Percentiles rank a stretch among this genome's conserved stretches.
phyloP scores from a whole-genome alignment of 2,888 invertebrate species.

The Adelognathus sp. region DNA sequence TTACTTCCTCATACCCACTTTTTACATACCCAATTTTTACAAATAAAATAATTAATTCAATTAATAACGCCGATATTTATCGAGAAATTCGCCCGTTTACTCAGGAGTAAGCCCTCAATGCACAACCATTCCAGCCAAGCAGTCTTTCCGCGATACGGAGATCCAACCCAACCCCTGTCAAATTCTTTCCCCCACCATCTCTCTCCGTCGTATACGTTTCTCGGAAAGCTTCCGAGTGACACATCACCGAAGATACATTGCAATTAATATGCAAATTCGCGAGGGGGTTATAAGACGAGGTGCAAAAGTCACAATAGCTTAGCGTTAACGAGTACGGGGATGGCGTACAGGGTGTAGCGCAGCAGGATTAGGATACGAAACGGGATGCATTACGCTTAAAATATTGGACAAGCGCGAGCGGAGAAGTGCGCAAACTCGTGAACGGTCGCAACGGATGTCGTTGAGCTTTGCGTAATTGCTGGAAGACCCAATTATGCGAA shows the following conservation, averaged over 20 bases:
- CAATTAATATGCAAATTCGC: constrained; percentile 5
- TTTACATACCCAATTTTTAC: no score
- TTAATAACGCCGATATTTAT: no score
- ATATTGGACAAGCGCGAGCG: constrained; percentile 46
- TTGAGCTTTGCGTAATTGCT: constrained; percentile 49
- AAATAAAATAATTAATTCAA: no score
- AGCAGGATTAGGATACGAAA: constrained; percentile 18
- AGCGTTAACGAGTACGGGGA: constrained; percentile 35
- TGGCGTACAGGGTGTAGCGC: constrained; percentile 30
- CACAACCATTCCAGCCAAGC: no score
- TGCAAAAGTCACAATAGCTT: constrained; percentile 10
- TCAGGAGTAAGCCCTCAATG: no score
- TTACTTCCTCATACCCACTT: no score
- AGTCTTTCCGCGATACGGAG: no score
- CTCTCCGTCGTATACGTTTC: no score
- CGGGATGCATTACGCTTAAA: constrained; percentile 37
- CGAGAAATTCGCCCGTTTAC: no score
- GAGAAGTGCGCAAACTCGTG: constrained; percentile 44
- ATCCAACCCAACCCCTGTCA: no score
- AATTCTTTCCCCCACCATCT: no score
- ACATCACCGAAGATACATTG: neutral
- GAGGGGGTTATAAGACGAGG: neutral
- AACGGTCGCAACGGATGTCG: constrained; percentile 25
- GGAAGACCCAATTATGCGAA: constrained; percentile 56
- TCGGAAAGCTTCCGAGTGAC: neutral